These are phyloP conservation scores for Phalacrocorax pelagicus DNA, from an alignment of 2,113 vertebrate genomes.

Conservation along the genomic window DNA sequence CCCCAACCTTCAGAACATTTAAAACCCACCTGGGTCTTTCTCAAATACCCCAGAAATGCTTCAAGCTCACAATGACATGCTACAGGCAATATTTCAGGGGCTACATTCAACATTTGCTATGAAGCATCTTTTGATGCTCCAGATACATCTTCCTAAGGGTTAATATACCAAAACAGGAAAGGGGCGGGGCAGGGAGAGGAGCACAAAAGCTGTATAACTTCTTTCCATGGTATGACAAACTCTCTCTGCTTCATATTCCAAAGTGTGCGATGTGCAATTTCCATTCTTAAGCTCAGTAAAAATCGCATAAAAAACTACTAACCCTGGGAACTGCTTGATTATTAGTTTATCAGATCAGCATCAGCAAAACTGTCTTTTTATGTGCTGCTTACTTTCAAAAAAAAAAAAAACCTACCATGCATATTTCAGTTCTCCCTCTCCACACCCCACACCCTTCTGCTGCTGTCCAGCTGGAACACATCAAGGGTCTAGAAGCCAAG, in stretches of 20 bases:
- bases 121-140: neutral
- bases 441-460: slow-evolving; percentile 55
- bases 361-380: slow-evolving; percentile 39
- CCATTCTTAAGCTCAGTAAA: slow-evolving; percentile 32
- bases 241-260: neutral
- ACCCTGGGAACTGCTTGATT: neutral
- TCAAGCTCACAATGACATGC: neutral
- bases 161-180: neutral
- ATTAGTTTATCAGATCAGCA: slow-evolving; percentile 18
- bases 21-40: neutral
- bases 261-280: neutral
- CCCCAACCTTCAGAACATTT: neutral
- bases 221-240: neutral
- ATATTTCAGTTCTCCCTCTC: slow-evolving; percentile 44
- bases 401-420: neutral
- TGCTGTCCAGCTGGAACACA: slow-evolving; percentile 75
- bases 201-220: neutral
- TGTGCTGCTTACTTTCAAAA: slow-evolving; percentile 51
- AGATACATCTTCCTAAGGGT: neutral
- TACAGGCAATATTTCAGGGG: neutral
- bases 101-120: neutral
- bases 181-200: neutral
- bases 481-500: slow-evolving; percentile 75
- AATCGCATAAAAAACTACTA: neutral
- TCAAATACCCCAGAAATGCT: neutral